phyloP scores from a whole-genome alignment of 2,113 vertebrate species.

The Neotragus moschatus region DNA sequence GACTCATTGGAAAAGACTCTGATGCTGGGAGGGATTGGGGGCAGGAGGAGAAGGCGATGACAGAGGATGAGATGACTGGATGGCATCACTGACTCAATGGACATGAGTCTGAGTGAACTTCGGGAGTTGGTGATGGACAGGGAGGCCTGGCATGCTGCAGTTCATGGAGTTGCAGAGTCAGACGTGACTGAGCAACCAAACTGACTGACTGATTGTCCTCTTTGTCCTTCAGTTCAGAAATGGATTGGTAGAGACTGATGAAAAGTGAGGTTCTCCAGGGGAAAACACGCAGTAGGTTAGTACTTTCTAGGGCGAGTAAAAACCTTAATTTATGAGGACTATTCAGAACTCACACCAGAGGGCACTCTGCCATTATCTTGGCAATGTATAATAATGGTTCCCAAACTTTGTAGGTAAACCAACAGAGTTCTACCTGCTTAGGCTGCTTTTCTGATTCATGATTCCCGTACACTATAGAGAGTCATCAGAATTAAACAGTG shows the following conservation, averaged over 20 bases:
- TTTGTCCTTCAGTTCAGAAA: not conserved
- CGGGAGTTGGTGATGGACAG: accelerated
- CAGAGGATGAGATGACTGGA: not conserved
- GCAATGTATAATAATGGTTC: not conserved
- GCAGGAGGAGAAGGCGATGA: not conserved
- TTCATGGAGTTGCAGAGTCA: not conserved
- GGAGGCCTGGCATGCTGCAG: accelerated
- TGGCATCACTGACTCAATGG: not conserved
- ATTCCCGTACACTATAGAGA: not conserved
- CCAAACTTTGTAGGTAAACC: not conserved
- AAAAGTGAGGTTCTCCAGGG: not conserved
- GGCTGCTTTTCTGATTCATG: not conserved
- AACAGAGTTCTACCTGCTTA: not conserved
- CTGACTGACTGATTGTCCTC: not conserved
- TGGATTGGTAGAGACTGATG: not conserved
- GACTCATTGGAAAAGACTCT: not conserved
- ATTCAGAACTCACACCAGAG: not conserved
- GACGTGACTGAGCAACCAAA: not conserved
- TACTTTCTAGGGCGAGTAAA: not conserved
- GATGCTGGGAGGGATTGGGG: not conserved
- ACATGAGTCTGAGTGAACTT: not conserved
- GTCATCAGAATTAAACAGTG: not conserved
- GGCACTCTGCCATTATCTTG: not conserved
- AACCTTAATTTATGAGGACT: not conserved
- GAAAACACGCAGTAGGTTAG: not conserved